Conservation (phyloP, 1,140 invertebrate genomes). For the Temnothorax nylanderi region DNA sequence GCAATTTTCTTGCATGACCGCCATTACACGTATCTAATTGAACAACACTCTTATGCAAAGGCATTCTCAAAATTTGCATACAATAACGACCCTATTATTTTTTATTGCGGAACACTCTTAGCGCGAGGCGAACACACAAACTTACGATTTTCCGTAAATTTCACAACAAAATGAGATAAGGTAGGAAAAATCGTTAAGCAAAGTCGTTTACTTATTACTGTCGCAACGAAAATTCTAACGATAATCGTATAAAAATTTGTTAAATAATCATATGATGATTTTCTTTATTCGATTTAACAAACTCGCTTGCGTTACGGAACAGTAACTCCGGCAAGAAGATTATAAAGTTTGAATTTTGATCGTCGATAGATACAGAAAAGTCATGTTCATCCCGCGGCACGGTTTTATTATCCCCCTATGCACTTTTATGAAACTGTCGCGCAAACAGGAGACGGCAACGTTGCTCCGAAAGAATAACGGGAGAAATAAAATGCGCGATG, state of each 20-base stretch:
- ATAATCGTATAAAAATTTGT: no score
- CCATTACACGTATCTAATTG: constrained; percentile 59
- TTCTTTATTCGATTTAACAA: not conserved
- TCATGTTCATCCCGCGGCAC: not conserved
- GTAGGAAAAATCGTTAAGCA: constrained; percentile 8
- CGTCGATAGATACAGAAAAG: not conserved
- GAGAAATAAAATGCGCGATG: constrained; percentile 53
- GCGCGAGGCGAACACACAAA: not conserved
- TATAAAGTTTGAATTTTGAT: constrained; percentile 24
- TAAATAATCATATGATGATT: not conserved
- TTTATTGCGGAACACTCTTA: constrained; percentile 29
- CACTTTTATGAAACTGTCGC: constrained; percentile 59
- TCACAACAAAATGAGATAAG: not conserved
- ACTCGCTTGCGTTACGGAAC: not conserved
- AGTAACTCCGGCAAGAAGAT: not conserved
- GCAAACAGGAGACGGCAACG: not conserved
- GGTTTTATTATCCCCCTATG: constrained; percentile 49
- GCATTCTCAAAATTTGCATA: constrained; percentile 49
- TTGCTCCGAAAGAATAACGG: constrained; percentile 61
- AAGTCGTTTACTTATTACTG: not conserved
- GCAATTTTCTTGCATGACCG: constrained; percentile 55
- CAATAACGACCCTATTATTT: constrained; percentile 46
- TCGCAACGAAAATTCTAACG: not conserved
- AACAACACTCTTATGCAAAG: constrained; percentile 56
- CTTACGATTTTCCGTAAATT: constrained; percentile 9